These are phyloP conservation scores for Hippoglossus hippoglossus DNA, from an alignment of 2,797 vertebrate species.

Conservation along the genomic window DNA sequence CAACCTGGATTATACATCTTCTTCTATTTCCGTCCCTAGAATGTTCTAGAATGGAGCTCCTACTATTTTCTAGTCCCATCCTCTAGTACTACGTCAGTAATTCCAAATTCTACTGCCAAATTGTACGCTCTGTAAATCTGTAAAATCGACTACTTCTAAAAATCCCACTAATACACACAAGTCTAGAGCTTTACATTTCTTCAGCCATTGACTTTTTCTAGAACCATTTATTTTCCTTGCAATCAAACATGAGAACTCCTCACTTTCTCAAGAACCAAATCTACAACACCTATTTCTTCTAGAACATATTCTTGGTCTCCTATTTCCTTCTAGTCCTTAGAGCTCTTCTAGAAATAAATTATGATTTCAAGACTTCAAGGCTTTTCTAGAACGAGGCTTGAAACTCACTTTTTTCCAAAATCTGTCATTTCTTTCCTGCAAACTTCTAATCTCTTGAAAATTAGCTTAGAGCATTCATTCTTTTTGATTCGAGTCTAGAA, in stretches of 20 bases:
- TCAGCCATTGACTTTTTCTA: too few relatives aligned
- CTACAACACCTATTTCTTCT: background rate
- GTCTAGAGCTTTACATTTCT: too few relatives aligned
- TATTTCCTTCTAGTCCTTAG: background rate
- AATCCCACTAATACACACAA: too few relatives aligned
- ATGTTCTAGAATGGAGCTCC: background rate
- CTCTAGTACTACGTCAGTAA: background rate
- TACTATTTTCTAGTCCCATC: background rate
- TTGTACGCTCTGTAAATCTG: too few relatives aligned
- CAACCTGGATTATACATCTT: too few relatives aligned
- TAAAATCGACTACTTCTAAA: too few relatives aligned
- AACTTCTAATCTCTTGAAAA: slow-evolving; percentile 8
- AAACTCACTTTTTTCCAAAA: slow-evolving; percentile 11
- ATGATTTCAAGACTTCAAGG: background rate
- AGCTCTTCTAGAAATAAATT: background rate
- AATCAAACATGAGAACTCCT: background rate
- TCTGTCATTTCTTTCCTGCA: background rate
- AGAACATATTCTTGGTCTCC: background rate
- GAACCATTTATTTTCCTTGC: too few relatives aligned
- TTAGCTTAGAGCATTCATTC: background rate
- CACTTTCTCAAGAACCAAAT: background rate
- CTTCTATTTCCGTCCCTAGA: background rate
- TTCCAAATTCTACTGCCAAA: too few relatives aligned
- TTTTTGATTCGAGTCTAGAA: slow-evolving; percentile 17
- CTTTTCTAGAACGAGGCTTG: slow-evolving; percentile 11